phyloP scores from a whole-genome alignment of 2,888 invertebrate genomes.

The Allolobophora icterica region DNA sequence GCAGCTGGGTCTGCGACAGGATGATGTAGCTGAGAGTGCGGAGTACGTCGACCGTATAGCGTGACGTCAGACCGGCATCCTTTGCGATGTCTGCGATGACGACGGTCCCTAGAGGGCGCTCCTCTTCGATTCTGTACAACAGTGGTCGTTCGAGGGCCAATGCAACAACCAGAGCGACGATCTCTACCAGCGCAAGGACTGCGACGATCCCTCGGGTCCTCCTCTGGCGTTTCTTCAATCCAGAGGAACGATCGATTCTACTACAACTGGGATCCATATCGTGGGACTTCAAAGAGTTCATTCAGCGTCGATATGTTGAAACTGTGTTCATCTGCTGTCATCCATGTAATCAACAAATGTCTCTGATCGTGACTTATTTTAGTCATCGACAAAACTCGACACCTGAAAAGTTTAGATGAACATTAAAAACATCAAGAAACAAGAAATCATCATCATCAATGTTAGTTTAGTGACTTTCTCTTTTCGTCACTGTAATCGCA shows the following conservation, averaged over 20 bases:
- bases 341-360: not conserved
- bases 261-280: not conserved
- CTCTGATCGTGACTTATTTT: not conserved
- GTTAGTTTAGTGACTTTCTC: too few relatives aligned
- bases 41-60: constrained; percentile 25
- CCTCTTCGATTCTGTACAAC: constrained; percentile 39
- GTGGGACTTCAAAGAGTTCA: not conserved
- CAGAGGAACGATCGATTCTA: not conserved
- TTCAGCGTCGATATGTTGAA: not conserved
- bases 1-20: constrained; percentile 28
- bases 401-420: not conserved
- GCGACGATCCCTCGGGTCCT: constrained; percentile 6
- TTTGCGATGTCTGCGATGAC: constrained; percentile 29
- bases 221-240: not conserved
- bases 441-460: constrained; percentile 22
- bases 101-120: constrained; percentile 38
- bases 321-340: not conserved
- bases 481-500: too few relatives aligned
- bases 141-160: constrained; percentile 28
- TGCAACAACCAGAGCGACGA: constrained; percentile 25
- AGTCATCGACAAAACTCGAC: not conserved
- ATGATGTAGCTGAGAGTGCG: constrained; percentile 27
- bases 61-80: constrained; percentile 34
- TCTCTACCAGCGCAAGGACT: constrained; percentile 24
- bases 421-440: not conserved